Conservation (phyloP, 2,797 vertebrate species). For the Emydoidea blandingii region DNA sequence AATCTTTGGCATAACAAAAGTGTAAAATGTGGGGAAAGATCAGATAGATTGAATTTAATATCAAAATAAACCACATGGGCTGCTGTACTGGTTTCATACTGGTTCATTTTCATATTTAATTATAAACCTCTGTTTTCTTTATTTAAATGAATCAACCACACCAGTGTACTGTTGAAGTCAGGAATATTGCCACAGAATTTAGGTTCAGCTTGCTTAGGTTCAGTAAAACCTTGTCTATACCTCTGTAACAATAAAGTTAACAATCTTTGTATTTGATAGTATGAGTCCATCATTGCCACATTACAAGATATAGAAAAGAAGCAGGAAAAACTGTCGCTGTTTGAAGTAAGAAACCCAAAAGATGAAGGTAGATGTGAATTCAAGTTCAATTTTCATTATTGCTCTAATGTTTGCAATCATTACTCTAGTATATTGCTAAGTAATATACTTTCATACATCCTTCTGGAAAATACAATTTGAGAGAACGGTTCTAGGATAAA, state of each 20-base stretch:
- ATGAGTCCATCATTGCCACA: slow-evolving; percentile 63
- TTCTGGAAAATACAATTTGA: slow-evolving; percentile 7
- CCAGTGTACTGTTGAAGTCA: not conserved
- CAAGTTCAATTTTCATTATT: not conserved
- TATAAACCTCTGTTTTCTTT: not conserved
- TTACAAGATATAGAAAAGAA: slow-evolving; percentile 80
- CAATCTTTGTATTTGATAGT: slow-evolving; percentile 58
- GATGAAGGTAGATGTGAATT: slow-evolving; percentile 82
- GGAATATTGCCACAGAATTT: not conserved
- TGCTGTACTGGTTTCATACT: not conserved
- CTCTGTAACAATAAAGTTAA: not conserved
- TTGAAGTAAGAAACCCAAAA: slow-evolving; percentile 76
- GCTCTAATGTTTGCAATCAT: not conserved
- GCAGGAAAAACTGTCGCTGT: slow-evolving; percentile 79
- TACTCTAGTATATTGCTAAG: not conserved
- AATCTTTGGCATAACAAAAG: not conserved
- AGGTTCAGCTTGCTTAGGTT: not conserved
- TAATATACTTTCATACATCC: not conserved
- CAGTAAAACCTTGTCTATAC: not conserved
- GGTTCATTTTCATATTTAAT: not conserved
- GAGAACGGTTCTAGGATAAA: not conserved
- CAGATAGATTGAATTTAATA: not conserved
- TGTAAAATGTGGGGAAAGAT: not conserved
- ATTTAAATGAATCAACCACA: not conserved
- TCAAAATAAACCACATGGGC: not conserved